phyloP scores from a whole-genome alignment of 2,797 vertebrate genomes.

The Brachyalestes nurse region DNA sequence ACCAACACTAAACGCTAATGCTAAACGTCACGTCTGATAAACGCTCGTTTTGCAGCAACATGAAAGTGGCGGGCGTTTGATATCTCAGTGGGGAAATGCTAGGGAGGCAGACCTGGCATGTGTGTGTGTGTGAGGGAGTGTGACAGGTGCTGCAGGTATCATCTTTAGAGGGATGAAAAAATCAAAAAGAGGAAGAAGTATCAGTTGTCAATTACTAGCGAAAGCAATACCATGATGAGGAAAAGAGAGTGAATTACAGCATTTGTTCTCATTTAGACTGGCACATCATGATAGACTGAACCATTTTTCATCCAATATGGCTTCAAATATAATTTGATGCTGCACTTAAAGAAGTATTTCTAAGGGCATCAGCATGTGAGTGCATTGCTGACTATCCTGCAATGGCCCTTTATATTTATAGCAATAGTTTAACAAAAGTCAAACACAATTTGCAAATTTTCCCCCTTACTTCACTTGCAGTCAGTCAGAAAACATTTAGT shows the following conservation, averaged over 20 bases:
- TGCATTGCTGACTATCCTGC: too few species aligned
- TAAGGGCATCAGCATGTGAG: too few species aligned
- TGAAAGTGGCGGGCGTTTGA: slow-evolving; percentile 18
- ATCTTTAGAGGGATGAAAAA: slow-evolving; percentile 4
- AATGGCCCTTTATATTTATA: too few species aligned
- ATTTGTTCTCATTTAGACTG: slow-evolving; percentile 2
- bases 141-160: slow-evolving; percentile 15
- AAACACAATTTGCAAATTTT: not conserved
- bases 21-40: slow-evolving; percentile 1
- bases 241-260: not conserved
- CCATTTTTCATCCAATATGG: too few species aligned
- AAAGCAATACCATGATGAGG: not conserved
- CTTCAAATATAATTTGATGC: not conserved
- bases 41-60: slow-evolving; percentile 9
- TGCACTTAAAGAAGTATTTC: too few species aligned
- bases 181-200: not conserved
- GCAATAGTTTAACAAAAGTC: not conserved
- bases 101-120: not conserved
- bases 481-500: not conserved
- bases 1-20: not conserved
- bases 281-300: not conserved
- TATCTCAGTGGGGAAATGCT: slow-evolving; percentile 12
- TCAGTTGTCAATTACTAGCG: not conserved
- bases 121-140: slow-evolving; percentile 11
- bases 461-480: not conserved